These are phyloP conservation scores for Drosophila niveifrons DNA, from an alignment of 2,888 invertebrate genomes.

Conservation along the genomic window DNA sequence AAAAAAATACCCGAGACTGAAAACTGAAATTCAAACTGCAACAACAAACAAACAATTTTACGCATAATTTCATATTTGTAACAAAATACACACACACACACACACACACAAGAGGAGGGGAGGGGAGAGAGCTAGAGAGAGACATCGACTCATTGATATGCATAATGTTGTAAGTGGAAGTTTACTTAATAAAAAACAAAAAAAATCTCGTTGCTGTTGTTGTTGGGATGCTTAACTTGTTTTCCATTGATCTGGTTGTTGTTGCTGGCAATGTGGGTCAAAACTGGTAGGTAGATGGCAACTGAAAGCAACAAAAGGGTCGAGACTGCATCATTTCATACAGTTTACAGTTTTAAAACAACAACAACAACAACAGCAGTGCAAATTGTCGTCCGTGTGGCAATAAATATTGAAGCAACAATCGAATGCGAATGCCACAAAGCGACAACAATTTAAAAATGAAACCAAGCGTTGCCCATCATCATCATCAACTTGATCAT, in stretches of 20 bases:
- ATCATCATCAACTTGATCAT: constrained; percentile 34
- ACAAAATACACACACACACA: constrained; percentile 62
- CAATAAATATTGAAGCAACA: constrained; percentile 66
- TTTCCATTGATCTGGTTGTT: constrained; percentile 54
- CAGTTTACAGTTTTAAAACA: constrained; percentile 69
- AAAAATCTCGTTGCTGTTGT: constrained; percentile 29
- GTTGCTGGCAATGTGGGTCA: constrained; percentile 69
- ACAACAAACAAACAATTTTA: constrained; percentile 66
- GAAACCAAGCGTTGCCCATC: constrained; percentile 59
- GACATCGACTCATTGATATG: constrained; percentile 48
- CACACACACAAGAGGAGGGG: constrained; percentile 18
- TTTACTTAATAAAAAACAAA: constrained; percentile 51
- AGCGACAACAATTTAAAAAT: constrained; percentile 33
- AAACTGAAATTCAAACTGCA: constrained; percentile 56
- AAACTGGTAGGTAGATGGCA: constrained; percentile 60
- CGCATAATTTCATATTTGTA: constrained; percentile 81
- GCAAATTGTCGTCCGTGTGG: constrained; percentile 59
- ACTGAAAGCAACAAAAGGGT: constrained; percentile 24
- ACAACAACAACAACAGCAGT: constrained; percentile 21
- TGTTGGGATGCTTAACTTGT: constrained; percentile 61
- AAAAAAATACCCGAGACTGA: constrained; percentile 20
- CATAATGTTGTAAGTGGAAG: constrained; percentile 75
- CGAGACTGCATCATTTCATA: constrained; percentile 26
- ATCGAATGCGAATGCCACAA: constrained; percentile 2
- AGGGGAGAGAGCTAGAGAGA: neutral